Percentiles rank a stretch among this genome's conserved stretches.
phyloP scores from a whole-genome alignment of 2,888 invertebrate species.

The Druceiella hillmani region DNA sequence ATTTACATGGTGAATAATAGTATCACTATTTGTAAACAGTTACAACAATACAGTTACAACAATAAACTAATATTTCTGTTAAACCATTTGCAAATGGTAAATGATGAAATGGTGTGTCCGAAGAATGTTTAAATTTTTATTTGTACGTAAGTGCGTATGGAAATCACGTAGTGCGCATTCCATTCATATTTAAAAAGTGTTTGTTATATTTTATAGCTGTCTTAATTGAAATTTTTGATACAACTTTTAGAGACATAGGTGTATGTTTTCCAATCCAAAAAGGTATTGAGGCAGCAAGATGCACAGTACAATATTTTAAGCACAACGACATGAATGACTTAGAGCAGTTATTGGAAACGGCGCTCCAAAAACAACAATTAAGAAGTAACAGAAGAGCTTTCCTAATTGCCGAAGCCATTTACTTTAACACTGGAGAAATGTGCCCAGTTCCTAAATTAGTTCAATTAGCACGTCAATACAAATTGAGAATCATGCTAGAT shows the following conservation, averaged over 20 bases:
- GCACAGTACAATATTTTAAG: slow-evolving; percentile 74
- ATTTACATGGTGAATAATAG: too few species aligned
- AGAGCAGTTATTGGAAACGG: slow-evolving; percentile 59
- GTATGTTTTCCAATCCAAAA: slow-evolving; percentile 87
- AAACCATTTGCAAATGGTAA: too few species aligned
- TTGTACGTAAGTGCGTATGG: too few species aligned
- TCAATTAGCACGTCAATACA: slow-evolving; percentile 75
- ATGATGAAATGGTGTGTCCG: too few species aligned
- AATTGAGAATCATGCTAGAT: slow-evolving; percentile 88
- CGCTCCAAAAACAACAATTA: slow-evolving; percentile 36
- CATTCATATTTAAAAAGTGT: too few species aligned
- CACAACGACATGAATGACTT: slow-evolving; percentile 87
- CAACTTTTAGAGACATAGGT: slow-evolving; percentile 70
- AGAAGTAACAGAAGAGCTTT: slow-evolving; percentile 58
- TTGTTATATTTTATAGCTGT: too few species aligned
- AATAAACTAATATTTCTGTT: too few species aligned
- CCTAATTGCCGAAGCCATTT: slow-evolving; percentile 89
- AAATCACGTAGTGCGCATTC: too few species aligned
- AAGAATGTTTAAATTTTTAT: too few species aligned
- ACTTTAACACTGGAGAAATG: slow-evolving; percentile 84
- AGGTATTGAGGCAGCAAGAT: slow-evolving; percentile 85
- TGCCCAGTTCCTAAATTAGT: slow-evolving; percentile 81
- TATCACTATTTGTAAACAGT: too few species aligned
- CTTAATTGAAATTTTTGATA: too few species aligned
- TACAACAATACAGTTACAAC: too few species aligned